Base-by-base conservation (phyloP, 2,888 invertebrate genomes). In the Pollenia griseotomentosa region DNA sequence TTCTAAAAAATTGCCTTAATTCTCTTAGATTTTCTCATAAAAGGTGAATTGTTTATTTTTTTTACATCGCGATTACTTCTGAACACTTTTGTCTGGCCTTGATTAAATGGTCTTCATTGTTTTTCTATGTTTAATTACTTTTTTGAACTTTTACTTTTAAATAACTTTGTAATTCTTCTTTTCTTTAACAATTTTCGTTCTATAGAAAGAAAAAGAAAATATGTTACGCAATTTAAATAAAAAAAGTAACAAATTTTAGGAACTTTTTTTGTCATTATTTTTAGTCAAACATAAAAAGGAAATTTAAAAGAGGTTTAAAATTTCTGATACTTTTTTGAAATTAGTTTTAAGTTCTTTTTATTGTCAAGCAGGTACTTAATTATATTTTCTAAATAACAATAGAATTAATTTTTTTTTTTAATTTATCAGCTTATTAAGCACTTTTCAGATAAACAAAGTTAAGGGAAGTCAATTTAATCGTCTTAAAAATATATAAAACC, bases 41-140 rank as follows among this genome's bases (percentile, higher is more conserved):
- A 57, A 57, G 19, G 11, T 57, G 11, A 53, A 65, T 19, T 23
- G 8, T 46, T 63, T 40, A 16, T 9, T 16, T 2, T 51, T 51
- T 12, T 53, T 14, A 16, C 16, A 16, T 65, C 46, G 33, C 16
- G 46, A 33, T 19, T 65, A 65, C 33, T 33, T 33, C 16, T 6
- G 19, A 44, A 55, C 19, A 23, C 19, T 55, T 42, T 19, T 44
- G 19, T n/a, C 48, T 66, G 19, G 7, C 19, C 23, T 2, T 48
- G 23, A 55, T 19, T 23, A 23, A 11, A 57, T 57, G 19, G 23
- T 19, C 11, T 57, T 23, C 10, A 57, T 57, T 57, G 23, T 57
- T 57, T 53, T 57, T 57, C 57, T 57, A 57, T 23, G 12, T 57
- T 19, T 57, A 57, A 57, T 57, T 57, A 57, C 57, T 23, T 57